phyloP scores from a whole-genome alignment of 2,113 vertebrate genomes.

The Oryzias melastigma region DNA sequence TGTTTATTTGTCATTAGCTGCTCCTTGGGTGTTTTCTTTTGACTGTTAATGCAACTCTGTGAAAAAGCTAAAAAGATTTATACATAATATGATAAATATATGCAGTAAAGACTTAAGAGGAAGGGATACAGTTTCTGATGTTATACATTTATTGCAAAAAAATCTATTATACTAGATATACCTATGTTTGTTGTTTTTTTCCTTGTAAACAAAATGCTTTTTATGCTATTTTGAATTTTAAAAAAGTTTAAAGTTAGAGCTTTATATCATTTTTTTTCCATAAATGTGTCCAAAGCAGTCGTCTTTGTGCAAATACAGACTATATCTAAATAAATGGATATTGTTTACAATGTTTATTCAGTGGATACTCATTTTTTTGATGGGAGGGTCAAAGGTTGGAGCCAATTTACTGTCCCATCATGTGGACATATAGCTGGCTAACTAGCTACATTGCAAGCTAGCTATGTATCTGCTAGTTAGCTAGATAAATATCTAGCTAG shows the following conservation, averaged over 20 bases:
- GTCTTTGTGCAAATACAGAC: constrained; percentile 34
- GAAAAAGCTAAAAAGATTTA: not conserved
- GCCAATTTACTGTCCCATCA: too few species aligned
- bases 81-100: not conserved
- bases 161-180: not conserved
- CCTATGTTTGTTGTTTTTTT: not conserved
- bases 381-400: not conserved
- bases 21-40: not conserved
- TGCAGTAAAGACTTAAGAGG: not conserved
- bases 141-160: not conserved
- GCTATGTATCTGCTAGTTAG: too few species aligned
- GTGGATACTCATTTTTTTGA: not conserved
- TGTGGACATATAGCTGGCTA: too few species aligned
- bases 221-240: not conserved
- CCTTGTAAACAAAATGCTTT: not conserved
- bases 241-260: not conserved
- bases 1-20: constrained; percentile 5
- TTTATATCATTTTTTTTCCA: constrained; percentile 13
- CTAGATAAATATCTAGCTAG: too few species aligned
- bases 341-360: constrained; percentile 27
- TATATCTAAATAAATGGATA: constrained; percentile 49
- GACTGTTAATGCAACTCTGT: not conserved
- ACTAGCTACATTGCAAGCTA: too few species aligned
- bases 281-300: constrained; percentile 33
- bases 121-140: too few species aligned